Base-by-base conservation (phyloP, 2,797 vertebrate genomes). In the Rousettus madagascariensis region DNA sequence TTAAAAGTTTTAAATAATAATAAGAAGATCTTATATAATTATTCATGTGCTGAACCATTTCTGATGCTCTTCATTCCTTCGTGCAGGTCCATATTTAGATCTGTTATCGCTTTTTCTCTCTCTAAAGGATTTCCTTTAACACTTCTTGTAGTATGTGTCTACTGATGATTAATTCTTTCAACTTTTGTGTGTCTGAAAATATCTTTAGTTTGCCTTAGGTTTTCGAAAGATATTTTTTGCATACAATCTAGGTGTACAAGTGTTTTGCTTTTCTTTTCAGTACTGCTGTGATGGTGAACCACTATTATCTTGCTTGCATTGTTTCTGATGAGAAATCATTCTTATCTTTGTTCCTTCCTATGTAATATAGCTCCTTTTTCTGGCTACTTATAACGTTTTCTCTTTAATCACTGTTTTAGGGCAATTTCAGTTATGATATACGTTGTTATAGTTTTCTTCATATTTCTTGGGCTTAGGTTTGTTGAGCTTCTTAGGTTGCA, bases 151-250 rank as follows among this genome's bases (percentile, higher is more conserved):
- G 30, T 65, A 26, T 71, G 12, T 5, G 16, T 63, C 55, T 86
- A 36, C 30, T 55, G 36, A 28, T 90, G 43, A 74, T 94, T 55
- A 63, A 46, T 79, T 78, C 38, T 85, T 85, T 55, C 30, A 79
- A 78, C 30, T 90, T 79, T 71, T 90, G 19, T 72, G 15, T 59
- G 24, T 90, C 55, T 92, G 66, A 33, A 79, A 79, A 65, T 59
- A 87, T 68, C 79, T 71, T 89, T 79, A 51, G 79, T 79, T 86
- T 86, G 55, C 65, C 41, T 91, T 66, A 86, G n/a, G n/a, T 49
- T 78, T 78, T 74, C 85, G 33, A 49, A 88, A 66, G 33, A 36
- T 55, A 65, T 86, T 85, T 83, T 78, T 95, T 86, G 13, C 36
- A 59, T 80, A 74, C 57, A 59, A 33, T 80, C 51, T 74, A 80